Evolutionary conservation across 2,888 invertebrate species (phyloP).

Genomic region (Neria commutata): DNA sequence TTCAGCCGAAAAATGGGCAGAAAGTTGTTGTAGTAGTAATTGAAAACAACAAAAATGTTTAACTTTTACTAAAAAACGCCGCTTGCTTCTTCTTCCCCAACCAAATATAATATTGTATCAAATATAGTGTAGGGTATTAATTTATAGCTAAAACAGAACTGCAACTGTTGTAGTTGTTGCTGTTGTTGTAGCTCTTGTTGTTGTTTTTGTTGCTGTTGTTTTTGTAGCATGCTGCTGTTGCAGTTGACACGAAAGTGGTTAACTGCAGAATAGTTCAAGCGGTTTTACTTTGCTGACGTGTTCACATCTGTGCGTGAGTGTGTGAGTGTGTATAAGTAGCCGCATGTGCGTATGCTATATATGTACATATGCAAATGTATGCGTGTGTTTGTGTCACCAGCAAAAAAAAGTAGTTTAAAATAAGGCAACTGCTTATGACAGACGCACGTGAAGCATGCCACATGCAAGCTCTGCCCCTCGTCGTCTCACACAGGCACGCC

Average conservation of each 20-base stretch:
- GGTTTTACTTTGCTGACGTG: constrained; percentile 25
- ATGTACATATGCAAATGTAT: constrained; percentile 8
- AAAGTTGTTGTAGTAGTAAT: too few species aligned
- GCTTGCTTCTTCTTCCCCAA: too few species aligned
- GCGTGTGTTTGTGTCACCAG: constrained; percentile 18
- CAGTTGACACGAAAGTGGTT: constrained; percentile 34
- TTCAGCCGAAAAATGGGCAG: too few species aligned
- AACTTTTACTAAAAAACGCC: too few species aligned
- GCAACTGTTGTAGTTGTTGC: constrained; percentile 2
- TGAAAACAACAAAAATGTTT: too few species aligned
- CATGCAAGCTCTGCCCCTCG: background rate
- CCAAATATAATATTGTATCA: too few species aligned
- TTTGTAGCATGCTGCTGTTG: constrained; percentile 17
- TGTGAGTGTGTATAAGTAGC: background rate
- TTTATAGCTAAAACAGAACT: too few species aligned
- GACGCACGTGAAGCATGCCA: background rate
- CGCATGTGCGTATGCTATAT: constrained; percentile 8
- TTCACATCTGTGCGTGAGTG: background rate
- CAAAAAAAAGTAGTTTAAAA: background rate
- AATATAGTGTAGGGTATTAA: too few species aligned
- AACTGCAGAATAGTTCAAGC: constrained; percentile 31
- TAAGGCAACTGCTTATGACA: background rate
- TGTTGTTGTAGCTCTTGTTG: constrained; percentile 15
- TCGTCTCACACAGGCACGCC: background rate
- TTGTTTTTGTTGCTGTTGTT: constrained; percentile 17